Evolutionary conservation across 2,113 vertebrate genomes (phyloP).

Genomic region (Porphyrio hochstetteri): DNA sequence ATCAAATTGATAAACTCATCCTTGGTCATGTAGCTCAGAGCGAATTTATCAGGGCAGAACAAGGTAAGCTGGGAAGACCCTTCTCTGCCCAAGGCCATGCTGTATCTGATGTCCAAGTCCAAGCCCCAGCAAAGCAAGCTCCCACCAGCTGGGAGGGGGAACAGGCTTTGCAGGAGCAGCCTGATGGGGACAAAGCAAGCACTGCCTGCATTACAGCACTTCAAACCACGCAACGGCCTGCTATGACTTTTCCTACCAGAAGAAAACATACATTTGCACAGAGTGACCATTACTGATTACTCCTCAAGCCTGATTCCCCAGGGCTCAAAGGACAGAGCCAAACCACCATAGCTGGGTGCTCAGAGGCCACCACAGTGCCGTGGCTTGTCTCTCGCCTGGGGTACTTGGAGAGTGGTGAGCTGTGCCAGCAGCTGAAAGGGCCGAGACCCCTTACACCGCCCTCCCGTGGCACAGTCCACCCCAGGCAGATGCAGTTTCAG

Average conservation of each 20-base stretch:
- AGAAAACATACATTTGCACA: not conserved
- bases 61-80: not conserved
- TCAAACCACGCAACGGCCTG: not conserved
- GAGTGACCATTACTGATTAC: accelerated
- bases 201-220: not conserved
- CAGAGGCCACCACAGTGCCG: accelerated
- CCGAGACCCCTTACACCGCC: not conserved
- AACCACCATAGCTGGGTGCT: accelerated
- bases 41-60: not conserved
- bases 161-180: not conserved
- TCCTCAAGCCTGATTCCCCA: accelerated
- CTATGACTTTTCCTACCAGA: not conserved
- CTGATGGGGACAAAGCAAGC: not conserved
- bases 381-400: no score
- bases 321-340: accelerated
- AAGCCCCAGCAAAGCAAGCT: not conserved
- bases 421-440: not conserved
- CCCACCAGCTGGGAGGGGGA: accelerated
- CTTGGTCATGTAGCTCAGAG: not conserved
- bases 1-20: not conserved
- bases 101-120: not conserved
- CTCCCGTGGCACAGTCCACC: not conserved
- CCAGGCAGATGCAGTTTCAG: accelerated
- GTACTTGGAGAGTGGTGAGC: not conserved
- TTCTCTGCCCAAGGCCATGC: not conserved